Conservation (phyloP, 2,888 invertebrate genomes). For the Tromatobia lineatoria region DNA sequence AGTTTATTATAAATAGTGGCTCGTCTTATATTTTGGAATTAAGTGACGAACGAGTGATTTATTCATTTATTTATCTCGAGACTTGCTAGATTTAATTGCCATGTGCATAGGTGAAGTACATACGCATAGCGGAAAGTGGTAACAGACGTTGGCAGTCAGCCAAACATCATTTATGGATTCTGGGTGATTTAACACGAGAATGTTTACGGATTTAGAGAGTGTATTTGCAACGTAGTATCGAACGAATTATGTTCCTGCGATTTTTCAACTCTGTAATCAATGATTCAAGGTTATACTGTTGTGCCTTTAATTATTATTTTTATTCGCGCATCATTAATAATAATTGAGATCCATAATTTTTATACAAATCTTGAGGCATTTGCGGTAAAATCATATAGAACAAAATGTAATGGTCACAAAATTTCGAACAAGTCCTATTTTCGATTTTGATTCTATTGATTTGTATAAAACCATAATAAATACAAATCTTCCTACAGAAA, state of each 20-base stretch:
- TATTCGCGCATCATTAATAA: too few species aligned
- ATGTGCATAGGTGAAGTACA: conserved; percentile 1
- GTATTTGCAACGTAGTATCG: not conserved
- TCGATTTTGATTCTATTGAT: too few species aligned
- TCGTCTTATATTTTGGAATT: conserved; percentile 36
- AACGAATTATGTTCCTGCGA: not conserved
- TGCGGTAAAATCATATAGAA: too few species aligned
- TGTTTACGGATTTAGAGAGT: conserved; percentile 27
- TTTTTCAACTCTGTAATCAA: not conserved
- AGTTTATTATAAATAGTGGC: conserved; percentile 33
- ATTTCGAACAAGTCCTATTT: too few species aligned
- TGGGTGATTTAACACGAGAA: conserved; percentile 24
- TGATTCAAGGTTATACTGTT: not conserved
- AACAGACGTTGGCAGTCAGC: conserved; percentile 55
- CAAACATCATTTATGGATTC: conserved; percentile 52
- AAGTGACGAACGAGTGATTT: conserved; percentile 32
- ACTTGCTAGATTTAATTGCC: conserved; percentile 16
- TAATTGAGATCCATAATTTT: too few species aligned
- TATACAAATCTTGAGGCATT: too few species aligned
- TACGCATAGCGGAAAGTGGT: conserved; percentile 41
- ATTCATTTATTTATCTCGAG: conserved; percentile 53
- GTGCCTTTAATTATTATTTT: not conserved
- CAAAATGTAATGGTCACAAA: too few species aligned
- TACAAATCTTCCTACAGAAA: too few species aligned
- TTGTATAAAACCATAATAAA: too few species aligned